Base-by-base conservation (phyloP, 2,888 invertebrate species). In the Notocelia uddmanniana region DNA sequence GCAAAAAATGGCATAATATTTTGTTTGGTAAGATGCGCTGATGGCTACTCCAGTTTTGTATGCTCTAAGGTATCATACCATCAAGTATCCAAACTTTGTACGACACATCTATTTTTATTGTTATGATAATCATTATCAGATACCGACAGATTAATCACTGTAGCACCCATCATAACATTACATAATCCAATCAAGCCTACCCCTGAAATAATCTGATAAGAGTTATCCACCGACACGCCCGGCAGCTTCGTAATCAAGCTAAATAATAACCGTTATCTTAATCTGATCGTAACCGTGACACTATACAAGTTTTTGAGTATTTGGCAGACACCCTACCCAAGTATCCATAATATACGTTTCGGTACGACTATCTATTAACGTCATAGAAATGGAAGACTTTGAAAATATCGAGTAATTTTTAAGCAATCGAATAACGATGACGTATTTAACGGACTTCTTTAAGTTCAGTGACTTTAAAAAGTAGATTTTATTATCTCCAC, bases 181-280 rank as follows among this genome's bases (percentile, higher is more conserved):
- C 54, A 60, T 71, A 71, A 71, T 59, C 58, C 37, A 66, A 64
- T 58, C 59, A 45, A 69, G 58, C 50, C 50, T 68, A 58, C 52
- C 57, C 63, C 31, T 68, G 64, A 31, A 48, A 62, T 52, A 55
- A 73, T 74, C 74, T 67, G 76, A 76, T 76, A 74, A 73, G 59
- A 13, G 21, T 55, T 72, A 72, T 68, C 45, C 75, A 64, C 55
- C 55, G 78, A 69, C 77, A 78, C 76, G 77, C 77, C 64, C 66
- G 74, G 73, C 37, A 74, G 78, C 76, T 70, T 69, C 75, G 71
- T 76, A 81, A 84, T 81, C 77, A 75, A 74, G 72, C 73, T 74
- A 70, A n/a, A n/a, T n/a, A n/a, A 73, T 74, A 68, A 68, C 73
- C 74, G 79, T 82, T 83, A 85, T 84, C 83, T 82, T 70, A 77